Base-by-base conservation (phyloP, 2,113 vertebrate species). In the Tetraodon nigroviridis region DNA sequence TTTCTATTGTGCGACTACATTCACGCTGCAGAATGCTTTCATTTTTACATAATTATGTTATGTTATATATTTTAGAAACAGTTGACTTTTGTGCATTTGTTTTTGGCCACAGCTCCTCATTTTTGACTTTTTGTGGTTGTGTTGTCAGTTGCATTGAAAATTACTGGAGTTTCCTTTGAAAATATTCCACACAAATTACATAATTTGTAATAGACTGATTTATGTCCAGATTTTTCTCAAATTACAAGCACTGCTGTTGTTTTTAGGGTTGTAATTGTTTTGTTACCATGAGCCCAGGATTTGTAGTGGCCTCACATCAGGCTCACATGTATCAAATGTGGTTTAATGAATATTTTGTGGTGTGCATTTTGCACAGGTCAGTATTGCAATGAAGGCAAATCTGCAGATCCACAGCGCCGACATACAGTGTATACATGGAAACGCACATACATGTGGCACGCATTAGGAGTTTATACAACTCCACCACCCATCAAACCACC, bases 401-500 rank as follows among this genome's bases (percentile, higher is more conserved):
- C n/a, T 46, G 44, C 44, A 46, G n/a, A 6, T 17, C 7, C 3
- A 13, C 44, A 45, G 37, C 16, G 18, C 29, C 48, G 3, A 52
- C 19, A 61, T 24, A 21, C 44, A 29, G 18, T 64, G 27, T 51
- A 69, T 50, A 64, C 49, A 73, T 46, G 21, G 44, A 12, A 61
- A 48, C 51, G 74, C 73, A 11, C 8, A 19, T 48, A n/a, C 46
- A 48, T 19, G 4, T 19, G n/a, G 46, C n/a, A 11, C 20, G 16
- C n/a, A 18, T 48, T 48, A 44, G 7, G 46, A 19, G 18, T 47
- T 47, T 19, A 72, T 55, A 64, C 49, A 37, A 60, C 20, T 21
- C 46, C 64, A 46, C 61, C 78, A 75, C 67, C 57, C 70, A 72
- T 64, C 67, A 75, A 76, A 46, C 61, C 78, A 75, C 67, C 57